A percentile compares a stretch with the other conserved stretches of the same genome.
These are phyloP conservation scores for Pao palembangensis DNA, from an alignment of 2,113 vertebrate genomes.

Conservation along the genomic window DNA sequence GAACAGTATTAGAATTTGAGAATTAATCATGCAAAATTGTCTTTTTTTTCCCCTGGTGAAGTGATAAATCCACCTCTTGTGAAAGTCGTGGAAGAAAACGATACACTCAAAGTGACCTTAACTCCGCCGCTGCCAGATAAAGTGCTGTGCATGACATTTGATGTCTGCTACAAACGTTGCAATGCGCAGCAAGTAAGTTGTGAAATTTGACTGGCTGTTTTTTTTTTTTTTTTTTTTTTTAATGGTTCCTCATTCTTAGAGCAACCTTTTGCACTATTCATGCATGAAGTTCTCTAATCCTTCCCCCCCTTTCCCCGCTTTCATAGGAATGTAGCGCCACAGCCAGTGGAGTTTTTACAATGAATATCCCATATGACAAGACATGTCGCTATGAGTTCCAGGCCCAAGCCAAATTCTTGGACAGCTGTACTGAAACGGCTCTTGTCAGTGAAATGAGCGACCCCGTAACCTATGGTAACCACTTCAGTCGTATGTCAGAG, in stretches of 20 bases:
- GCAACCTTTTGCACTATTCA: not conserved
- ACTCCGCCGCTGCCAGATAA: accelerated
- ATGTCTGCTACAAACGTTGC: slow-evolving; percentile 41
- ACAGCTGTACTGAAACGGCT: accelerated
- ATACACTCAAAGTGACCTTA: not conserved
- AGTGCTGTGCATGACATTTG: accelerated
- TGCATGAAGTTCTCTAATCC: not conserved
- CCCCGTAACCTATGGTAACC: slow-evolving; percentile 40
- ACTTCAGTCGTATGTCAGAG: not conserved
- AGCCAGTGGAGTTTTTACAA: accelerated
- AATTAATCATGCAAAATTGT: no score
- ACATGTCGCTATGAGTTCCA: slow-evolving; percentile 54
- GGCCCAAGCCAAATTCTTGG: accelerated
- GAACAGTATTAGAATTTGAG: no score
- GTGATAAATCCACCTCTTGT: slow-evolving; percentile 22
- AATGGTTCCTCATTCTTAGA: not conserved
- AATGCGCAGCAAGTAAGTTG: not conserved
- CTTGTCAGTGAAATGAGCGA: slow-evolving; percentile 5
- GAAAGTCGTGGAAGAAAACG: not conserved
- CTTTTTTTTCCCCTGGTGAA: slow-evolving; percentile 8
- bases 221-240: not conserved
- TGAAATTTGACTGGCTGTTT: not conserved
- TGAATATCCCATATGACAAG: slow-evolving; percentile 21
- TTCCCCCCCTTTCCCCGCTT: not conserved
- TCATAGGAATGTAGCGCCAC: not conserved